A percentile compares a stretch with the other conserved stretches of the same genome.
Conservation (phyloP, 2,888 invertebrate genomes). For the Drosophila mercatorum region DNA sequence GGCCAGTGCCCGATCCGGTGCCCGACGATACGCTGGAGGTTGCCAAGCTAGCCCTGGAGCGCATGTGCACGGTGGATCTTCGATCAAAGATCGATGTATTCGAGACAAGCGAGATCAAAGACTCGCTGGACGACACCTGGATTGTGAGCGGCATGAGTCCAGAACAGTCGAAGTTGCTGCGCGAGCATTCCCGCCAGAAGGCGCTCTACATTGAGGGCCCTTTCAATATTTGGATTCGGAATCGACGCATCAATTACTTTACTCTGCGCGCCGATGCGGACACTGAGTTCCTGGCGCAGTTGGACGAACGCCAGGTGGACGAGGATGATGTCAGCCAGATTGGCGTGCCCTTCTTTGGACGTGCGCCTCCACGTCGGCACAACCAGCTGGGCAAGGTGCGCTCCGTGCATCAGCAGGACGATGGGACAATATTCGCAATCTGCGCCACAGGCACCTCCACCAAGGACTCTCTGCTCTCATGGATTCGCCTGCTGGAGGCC, state of each 20-base stretch:
- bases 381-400: slow-evolving; percentile 85
- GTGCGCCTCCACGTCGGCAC: slow-evolving; percentile 84
- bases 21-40: slow-evolving; percentile 91
- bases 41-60: slow-evolving; percentile 92
- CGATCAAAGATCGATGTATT: slow-evolving; percentile 88
- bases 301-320: slow-evolving; percentile 85
- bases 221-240: slow-evolving; percentile 91
- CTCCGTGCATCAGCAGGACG: slow-evolving; percentile 95
- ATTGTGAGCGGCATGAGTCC: slow-evolving; percentile 94
- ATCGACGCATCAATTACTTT: slow-evolving; percentile 92
- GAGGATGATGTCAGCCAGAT: slow-evolving; percentile 91
- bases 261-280: slow-evolving; percentile 90
- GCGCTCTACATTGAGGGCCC: slow-evolving; percentile 94
- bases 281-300: slow-evolving; percentile 83
- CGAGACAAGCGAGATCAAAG: slow-evolving; percentile 89
- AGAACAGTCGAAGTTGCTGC: slow-evolving; percentile 89
- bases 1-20: slow-evolving; percentile 91
- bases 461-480: slow-evolving; percentile 96
- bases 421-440: slow-evolving; percentile 93
- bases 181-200: slow-evolving; percentile 87
- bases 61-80: slow-evolving; percentile 93
- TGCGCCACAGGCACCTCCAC: slow-evolving; percentile 96
- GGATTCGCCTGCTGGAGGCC: slow-evolving; percentile 92
- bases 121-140: slow-evolving; percentile 95
- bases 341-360: slow-evolving; percentile 86